Conservation (phyloP, 1,140 invertebrate species). For the Helicoverpa zea region DNA sequence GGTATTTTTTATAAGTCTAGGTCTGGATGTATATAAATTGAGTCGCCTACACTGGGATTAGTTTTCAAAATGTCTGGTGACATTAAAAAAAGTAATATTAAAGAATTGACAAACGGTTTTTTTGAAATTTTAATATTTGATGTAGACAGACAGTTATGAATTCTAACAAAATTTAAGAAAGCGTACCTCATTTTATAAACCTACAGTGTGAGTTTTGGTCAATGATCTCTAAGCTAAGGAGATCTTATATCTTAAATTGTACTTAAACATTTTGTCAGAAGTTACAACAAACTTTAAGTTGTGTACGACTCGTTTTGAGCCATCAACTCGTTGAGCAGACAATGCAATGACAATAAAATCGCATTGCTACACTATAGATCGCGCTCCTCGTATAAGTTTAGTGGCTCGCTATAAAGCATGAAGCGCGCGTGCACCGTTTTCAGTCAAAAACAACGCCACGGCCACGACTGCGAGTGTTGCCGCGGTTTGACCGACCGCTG, state of each 20-base stretch:
- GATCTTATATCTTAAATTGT: no score
- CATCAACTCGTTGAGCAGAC: background rate
- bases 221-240: no score
- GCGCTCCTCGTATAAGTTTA: slow-evolving; percentile 49
- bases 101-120: no score
- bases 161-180: no score
- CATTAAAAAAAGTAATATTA: no score
- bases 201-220: no score
- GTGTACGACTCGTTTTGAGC: background rate
- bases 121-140: no score
- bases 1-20: slow-evolving; percentile 10
- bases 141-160: no score
- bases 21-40: background rate
- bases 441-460: slow-evolving; percentile 78
- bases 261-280: background rate
- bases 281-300: background rate
- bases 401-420: slow-evolving; percentile 62
- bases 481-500: slow-evolving; percentile 65
- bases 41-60: background rate
- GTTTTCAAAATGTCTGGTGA: background rate
- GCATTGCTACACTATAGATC: slow-evolving; percentile 19
- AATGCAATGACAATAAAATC: slow-evolving; percentile 30
- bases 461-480: slow-evolving; percentile 77
- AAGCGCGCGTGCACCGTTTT: slow-evolving; percentile 82
- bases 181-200: no score